phyloP scores from a whole-genome alignment of 1,140 invertebrate genomes.

The Physella acuta region DNA sequence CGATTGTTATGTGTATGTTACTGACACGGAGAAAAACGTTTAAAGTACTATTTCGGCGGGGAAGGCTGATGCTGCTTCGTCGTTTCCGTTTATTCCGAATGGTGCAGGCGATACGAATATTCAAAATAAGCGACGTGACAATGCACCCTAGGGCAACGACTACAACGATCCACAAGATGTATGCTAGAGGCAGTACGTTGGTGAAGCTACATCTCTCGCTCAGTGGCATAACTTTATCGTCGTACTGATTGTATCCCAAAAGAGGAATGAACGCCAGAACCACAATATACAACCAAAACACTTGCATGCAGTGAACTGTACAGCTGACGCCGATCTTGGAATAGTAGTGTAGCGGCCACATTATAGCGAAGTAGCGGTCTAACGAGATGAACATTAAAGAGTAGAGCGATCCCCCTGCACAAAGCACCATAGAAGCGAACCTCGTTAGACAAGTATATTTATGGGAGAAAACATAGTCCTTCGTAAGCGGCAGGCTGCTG shows the following conservation, averaged over 20 bases:
- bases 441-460: neutral
- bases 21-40: neutral
- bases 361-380: neutral
- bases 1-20: neutral
- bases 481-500: neutral
- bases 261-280: neutral
- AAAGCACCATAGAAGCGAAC: neutral
- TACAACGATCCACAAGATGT: neutral
- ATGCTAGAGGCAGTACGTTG: neutral
- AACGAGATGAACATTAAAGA: neutral
- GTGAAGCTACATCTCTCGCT: neutral
- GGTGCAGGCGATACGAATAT: neutral
- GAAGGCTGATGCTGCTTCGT: neutral
- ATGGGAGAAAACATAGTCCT: neutral
- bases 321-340: neutral
- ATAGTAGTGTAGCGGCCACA: neutral
- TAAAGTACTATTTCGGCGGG: neutral
- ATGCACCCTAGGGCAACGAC: neutral
- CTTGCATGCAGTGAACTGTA: neutral
- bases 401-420: neutral
- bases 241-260: neutral
- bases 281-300: neutral
- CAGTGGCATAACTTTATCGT: neutral
- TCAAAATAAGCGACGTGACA: neutral
- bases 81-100: neutral